These are phyloP conservation scores for Heliothis virescens DNA, from an alignment of 1,140 invertebrate genomes.

Conservation along the genomic window DNA sequence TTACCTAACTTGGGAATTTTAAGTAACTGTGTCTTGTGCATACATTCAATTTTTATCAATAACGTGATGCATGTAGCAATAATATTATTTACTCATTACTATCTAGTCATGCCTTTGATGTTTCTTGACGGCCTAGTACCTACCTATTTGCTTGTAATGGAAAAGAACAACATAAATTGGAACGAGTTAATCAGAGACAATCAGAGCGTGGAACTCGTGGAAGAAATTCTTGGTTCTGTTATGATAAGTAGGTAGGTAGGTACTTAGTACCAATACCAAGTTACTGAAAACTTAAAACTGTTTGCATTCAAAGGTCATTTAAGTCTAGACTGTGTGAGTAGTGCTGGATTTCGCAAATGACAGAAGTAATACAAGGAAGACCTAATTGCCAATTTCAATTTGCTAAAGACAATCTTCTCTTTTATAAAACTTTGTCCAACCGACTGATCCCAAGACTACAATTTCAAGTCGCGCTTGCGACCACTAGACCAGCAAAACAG, in stretches of 20 bases:
- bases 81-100: too few species aligned
- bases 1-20: not conserved
- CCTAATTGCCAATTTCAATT: too few species aligned
- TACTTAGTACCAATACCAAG: not conserved
- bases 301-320: too few species aligned
- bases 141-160: not conserved
- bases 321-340: too few species aligned
- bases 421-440: too few species aligned
- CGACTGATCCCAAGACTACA: too few species aligned
- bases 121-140: not conserved
- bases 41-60: not conserved
- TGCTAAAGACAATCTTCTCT: too few species aligned
- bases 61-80: not conserved
- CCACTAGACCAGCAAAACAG: too few species aligned
- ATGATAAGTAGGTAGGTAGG: conserved; percentile 1
- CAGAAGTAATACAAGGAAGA: too few species aligned
- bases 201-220: conserved; percentile 24
- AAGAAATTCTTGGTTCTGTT: conserved; percentile 25
- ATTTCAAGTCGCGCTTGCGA: too few species aligned
- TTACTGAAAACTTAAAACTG: too few species aligned
- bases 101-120: not conserved
- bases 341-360: too few species aligned
- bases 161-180: conserved; percentile 14
- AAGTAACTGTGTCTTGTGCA: not conserved
- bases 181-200: conserved; percentile 19